These are phyloP conservation scores for Rhysida immarginata DNA, from an alignment of 1,140 invertebrate species.

Conservation along the genomic window DNA sequence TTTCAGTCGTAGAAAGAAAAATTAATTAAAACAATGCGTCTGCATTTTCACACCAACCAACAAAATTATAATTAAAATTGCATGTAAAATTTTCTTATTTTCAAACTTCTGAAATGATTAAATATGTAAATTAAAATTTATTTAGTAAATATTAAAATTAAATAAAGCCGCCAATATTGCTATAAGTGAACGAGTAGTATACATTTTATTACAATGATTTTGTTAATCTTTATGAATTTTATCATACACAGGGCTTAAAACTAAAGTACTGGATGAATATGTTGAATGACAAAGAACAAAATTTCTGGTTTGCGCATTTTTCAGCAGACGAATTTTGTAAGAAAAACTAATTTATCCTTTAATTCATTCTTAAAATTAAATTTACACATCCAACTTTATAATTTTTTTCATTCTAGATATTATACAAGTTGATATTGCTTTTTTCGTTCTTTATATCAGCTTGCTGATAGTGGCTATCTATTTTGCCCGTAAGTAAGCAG, in stretches of 20 bases:
- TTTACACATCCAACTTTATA: conserved; percentile 10
- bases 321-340: conserved; percentile 87
- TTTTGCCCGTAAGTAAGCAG: conserved; percentile 3
- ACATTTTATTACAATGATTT: too few relatives aligned
- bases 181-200: too few relatives aligned
- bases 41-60: too few relatives aligned
- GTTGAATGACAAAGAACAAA: conserved; percentile 60
- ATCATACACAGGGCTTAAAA: conserved; percentile 42
- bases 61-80: too few relatives aligned
- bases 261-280: conserved; percentile 52
- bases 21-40: too few relatives aligned
- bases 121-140: too few relatives aligned
- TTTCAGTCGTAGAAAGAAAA: too few relatives aligned
- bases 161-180: too few relatives aligned
- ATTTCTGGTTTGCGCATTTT: conserved; percentile 70
- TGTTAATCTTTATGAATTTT: neutral
- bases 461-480: conserved; percentile 11
- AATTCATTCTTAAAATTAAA: conserved; percentile 1
- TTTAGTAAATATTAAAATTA: too few relatives aligned
- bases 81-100: too few relatives aligned
- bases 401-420: conserved; percentile 45
- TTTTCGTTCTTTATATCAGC: conserved; percentile 34
- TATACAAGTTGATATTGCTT: conserved; percentile 44
- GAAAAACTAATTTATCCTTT: conserved; percentile 21
- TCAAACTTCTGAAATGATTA: too few relatives aligned